These are phyloP conservation scores for Apaloderma vittatum DNA, from an alignment of 2,113 vertebrate genomes.

Conservation along the genomic window DNA sequence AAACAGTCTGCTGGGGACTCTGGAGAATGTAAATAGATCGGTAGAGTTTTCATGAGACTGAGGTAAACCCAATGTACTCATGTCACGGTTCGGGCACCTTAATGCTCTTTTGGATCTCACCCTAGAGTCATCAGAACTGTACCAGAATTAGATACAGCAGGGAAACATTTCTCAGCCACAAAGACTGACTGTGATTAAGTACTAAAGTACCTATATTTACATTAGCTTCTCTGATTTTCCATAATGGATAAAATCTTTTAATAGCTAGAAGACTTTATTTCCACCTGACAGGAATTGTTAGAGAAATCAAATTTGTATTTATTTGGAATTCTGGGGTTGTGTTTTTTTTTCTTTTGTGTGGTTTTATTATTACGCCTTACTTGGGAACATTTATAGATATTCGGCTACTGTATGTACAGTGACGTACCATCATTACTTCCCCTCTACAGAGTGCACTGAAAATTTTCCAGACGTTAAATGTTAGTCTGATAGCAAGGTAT, in stretches of 20 bases:
- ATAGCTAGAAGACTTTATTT: background rate
- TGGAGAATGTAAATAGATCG: background rate
- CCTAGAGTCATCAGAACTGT: background rate
- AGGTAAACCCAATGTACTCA: background rate
- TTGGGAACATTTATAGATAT: background rate
- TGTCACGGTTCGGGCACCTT: background rate
- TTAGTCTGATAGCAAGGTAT: background rate
- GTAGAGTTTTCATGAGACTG: background rate
- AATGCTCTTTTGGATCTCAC: background rate
- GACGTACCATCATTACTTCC: background rate
- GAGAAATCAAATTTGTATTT: background rate
- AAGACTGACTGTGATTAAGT: background rate
- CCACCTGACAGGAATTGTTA: background rate
- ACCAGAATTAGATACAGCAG: background rate
- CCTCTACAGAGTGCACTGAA: background rate
- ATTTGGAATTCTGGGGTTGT: background rate
- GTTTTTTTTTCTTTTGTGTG: background rate
- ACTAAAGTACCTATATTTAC: background rate
- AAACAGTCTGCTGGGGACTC: background rate
- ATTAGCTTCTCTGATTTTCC: background rate
- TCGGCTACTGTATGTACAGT: background rate
- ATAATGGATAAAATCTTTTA: background rate
- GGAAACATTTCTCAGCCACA: background rate
- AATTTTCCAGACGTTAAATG: background rate
- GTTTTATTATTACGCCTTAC: background rate